Evolutionary conservation across 2,888 invertebrate species (phyloP).

Genomic region (Linyphia triangularis): DNA sequence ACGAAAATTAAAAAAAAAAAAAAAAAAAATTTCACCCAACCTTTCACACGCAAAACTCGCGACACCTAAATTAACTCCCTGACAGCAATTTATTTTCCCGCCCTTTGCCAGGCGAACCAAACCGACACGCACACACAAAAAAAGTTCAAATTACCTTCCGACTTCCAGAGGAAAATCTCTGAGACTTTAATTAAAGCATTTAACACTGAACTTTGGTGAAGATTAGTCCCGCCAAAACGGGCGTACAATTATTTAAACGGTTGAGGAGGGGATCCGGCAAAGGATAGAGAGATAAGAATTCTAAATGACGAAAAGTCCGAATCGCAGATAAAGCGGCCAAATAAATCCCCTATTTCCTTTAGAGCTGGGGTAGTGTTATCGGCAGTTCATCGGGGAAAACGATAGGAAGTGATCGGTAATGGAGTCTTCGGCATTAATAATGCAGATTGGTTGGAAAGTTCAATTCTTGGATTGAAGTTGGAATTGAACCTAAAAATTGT

Average conservation of each 20-base stretch:
- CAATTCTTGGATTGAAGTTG: background rate
- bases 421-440: conserved; percentile 50
- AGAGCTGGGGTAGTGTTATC: conserved; percentile 16
- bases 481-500: background rate
- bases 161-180: background rate
- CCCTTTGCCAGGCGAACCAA: background rate
- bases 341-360: conserved; percentile 62
- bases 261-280: conserved; percentile 7
- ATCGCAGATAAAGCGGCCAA: conserved; percentile 53
- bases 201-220: conserved; percentile 44
- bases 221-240: conserved; percentile 35
- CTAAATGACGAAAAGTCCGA: conserved; percentile 41
- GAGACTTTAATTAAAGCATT: conserved; percentile 63
- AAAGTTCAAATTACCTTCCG: conserved; percentile 41
- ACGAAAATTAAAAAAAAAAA: background rate
- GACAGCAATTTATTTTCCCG: conserved; percentile 59
- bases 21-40: conserved; percentile 7
- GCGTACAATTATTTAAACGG: conserved; percentile 63
- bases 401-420: conserved; percentile 33
- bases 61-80: conserved; percentile 58
- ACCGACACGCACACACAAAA: background rate
- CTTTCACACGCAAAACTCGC: conserved; percentile 40
- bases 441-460: conserved; percentile 41
- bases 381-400: background rate
- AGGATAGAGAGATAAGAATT: conserved; percentile 30